phyloP scores from a whole-genome alignment of 2,113 vertebrate species.

The Oreotrochilus melanogaster region DNA sequence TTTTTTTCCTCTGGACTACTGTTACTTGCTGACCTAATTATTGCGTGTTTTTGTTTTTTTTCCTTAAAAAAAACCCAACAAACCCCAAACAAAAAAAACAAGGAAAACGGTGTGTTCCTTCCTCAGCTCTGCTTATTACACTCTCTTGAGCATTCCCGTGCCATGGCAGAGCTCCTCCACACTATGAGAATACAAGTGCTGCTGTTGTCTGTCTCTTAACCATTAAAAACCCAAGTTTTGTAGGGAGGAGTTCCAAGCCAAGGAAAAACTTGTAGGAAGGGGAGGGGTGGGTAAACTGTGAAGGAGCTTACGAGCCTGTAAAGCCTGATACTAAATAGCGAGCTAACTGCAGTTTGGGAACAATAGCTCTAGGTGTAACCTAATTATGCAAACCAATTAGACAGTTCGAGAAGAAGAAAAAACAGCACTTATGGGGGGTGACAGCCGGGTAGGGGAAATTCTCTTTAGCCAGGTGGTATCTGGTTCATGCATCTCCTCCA shows the following conservation, averaged over 20 bases:
- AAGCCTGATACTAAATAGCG: neutral
- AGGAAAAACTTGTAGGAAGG: neutral
- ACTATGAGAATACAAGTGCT: neutral
- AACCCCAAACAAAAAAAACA: neutral
- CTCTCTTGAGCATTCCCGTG: neutral
- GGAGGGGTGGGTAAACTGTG: neutral
- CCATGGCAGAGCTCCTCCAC: neutral
- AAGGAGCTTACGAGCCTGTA: neutral
- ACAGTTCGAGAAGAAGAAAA: neutral
- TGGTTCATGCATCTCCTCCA: neutral
- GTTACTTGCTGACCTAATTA: conserved; percentile 62
- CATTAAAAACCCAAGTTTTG: neutral
- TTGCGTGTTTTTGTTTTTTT: neutral
- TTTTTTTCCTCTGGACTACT: neutral
- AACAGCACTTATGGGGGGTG: neutral
- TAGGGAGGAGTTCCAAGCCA: neutral
- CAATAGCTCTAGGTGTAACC: neutral
- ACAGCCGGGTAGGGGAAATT: neutral
- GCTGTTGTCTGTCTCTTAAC: neutral
- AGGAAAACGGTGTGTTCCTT: conserved; percentile 25
- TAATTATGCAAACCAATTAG: neutral
- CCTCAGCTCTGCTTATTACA: neutral
- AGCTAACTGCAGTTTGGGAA: neutral
- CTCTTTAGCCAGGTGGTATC: fast-evolving
- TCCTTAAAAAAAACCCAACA: too few species aligned